These are phyloP conservation scores for Centropristis striata DNA, from an alignment of 2,113 vertebrate species.

Conservation along the genomic window DNA sequence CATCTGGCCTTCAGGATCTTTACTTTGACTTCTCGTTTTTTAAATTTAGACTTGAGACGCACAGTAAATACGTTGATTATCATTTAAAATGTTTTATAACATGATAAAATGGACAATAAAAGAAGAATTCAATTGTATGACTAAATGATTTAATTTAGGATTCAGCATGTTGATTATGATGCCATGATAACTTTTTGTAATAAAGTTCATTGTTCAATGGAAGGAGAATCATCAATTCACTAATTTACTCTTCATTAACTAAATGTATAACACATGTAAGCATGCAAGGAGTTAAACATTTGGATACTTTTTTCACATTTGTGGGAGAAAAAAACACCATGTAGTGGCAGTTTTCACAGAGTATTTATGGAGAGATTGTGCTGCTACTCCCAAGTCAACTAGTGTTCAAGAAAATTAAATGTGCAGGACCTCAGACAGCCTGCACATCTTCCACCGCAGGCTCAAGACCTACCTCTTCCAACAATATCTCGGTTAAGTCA, in stretches of 20 bases:
- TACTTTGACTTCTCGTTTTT: neutral
- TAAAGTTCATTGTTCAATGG: neutral
- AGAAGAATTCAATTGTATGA: neutral
- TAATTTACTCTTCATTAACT: neutral
- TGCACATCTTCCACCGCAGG: too few species aligned
- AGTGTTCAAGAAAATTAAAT: neutral
- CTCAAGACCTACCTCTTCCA: too few species aligned
- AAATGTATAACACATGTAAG: neutral
- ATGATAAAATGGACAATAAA: neutral
- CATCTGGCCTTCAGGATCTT: neutral
- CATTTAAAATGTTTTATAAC: neutral
- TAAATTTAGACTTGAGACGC: neutral
- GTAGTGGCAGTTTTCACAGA: neutral
- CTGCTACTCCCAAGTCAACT: neutral
- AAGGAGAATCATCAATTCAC: neutral
- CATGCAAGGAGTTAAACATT: neutral
- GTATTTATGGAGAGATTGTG: neutral
- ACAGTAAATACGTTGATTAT: neutral
- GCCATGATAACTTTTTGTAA: too few species aligned
- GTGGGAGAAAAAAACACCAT: neutral
- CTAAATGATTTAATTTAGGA: neutral
- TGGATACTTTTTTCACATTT: neutral
- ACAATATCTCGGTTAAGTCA: too few species aligned
- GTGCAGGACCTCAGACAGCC: too few species aligned
- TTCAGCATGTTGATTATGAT: too few species aligned